Evolutionary conservation across 2,113 vertebrate species (phyloP), one percentile per base, ranked within the genome.

Genomic region (Archilochus colubris): DNA sequence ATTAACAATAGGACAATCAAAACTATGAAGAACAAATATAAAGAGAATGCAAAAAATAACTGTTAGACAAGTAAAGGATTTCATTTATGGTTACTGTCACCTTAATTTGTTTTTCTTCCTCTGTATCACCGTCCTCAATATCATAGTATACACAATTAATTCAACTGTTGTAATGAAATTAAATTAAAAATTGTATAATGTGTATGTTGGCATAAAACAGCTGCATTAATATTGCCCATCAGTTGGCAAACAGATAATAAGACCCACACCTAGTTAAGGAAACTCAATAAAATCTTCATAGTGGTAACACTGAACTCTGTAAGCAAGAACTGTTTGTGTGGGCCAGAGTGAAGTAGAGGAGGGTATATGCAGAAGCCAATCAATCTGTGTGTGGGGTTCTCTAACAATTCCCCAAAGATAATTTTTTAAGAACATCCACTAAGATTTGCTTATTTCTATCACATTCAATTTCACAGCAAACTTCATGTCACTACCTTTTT

Each of bases 141-240:
- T 85, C 43, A 30, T 86, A 90, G 78, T 89, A 83, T 58, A 88
- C 24, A 57, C 73, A 91, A 96, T 95, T 95, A 95, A 95, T 96
- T 95, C 91, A 86, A 88, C 48, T 43, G 63, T 72, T 91, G 33
- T 90, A 94, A 94, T 90, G 91, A 95, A 94, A 90, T 93, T 93
- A 95, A 95, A 95, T 92, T 40, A 11, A 93, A 31, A 86, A 93
- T 95, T 93, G 30, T 91, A 67, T 88, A 81, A 94, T 95, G 83
- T 61, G 7, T 77, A 77, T 78, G 53, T 91, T 94, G 82, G 33
- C 74, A 83, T 61, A 81, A 89, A 91, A 54, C 38, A 74, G 63
- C 11, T 53, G 40, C 57, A 90, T 86, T 88, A 77, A 83, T 84
- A 83, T 58, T 64, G 33, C 31, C 50, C 68, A 63, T 88, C 67